Base-by-base conservation (phyloP, 1,140 invertebrate species). In the Galendromus occidentalis region DNA sequence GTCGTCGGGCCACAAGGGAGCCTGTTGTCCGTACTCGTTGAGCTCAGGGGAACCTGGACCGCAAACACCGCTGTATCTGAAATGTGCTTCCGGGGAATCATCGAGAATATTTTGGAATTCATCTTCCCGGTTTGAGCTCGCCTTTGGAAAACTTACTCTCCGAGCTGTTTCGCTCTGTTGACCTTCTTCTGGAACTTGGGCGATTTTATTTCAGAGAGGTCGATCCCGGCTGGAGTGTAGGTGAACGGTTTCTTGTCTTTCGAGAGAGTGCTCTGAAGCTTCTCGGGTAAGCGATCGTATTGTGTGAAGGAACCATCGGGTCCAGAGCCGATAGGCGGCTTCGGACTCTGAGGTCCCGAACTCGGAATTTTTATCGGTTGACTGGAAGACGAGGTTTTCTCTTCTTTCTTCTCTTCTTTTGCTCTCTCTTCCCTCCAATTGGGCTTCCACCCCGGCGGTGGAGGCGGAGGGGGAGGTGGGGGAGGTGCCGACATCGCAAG, bases 161-260 rank as follows among this genome's bases (percentile, higher is more conserved):
- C 51, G 14, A 29, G 51, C 22, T 59, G 51, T 66, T 81, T 78
- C 14, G 51, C 51, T 17, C 51, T 25, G 64, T 81, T 82, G 69
- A 89, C 80, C 44, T 88, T 78, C 69, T 87, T 80, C 14, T 86
- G 86, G 86, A 94, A 91, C 69, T 88, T 81, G 1, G 89, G 89
- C 65, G 86, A 91, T 66, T 83, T 80, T 42, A 93, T 91, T 75
- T 93, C 87, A 0, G 86, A 88, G 28, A 94, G 78, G 75, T 94
- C 88, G 47, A 94, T 79, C 64, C 90, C 90, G 14, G 87, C 87
- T 2, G 89, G 90, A 17, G 89, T 91, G 73, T 94, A 94, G 1
- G 90, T 93, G 74, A 93, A 94, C 1, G 90, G 90, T 73, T 77
- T 92, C 75, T 92, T 94, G 73, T 94, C 90, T 77, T 91, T 90